Conservation (phyloP, 1,140 invertebrate species). For the Lordiphosa stackelbergi region DNA sequence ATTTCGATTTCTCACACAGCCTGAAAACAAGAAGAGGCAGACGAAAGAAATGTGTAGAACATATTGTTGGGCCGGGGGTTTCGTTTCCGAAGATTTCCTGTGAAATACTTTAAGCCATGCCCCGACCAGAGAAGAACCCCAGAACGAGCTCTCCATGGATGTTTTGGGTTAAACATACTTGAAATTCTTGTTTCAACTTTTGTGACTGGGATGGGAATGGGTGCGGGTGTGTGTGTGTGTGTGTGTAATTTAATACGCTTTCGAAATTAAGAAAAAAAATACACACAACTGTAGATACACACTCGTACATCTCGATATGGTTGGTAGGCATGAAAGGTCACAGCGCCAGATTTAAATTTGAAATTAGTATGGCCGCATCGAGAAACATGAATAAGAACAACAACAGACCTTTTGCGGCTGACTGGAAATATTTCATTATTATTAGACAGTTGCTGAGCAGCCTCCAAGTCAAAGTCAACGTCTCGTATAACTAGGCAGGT, state of each 20-base stretch:
- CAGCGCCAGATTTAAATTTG: constrained; percentile 66
- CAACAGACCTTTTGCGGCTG: constrained; percentile 14
- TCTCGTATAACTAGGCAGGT: constrained; percentile 31
- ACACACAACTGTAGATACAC: constrained; percentile 23
- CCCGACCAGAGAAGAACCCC: constrained; percentile 25
- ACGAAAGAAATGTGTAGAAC: constrained; percentile 70
- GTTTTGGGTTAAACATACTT: constrained; percentile 75
- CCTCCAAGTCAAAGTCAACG: constrained; percentile 18
- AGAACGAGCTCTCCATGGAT: constrained; percentile 23
- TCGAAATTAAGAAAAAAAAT: constrained; percentile 68
- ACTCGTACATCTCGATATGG: constrained; percentile 36
- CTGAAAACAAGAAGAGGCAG: constrained; percentile 12
- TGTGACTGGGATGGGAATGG: constrained; percentile 11
- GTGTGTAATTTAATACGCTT: constrained; percentile 72
- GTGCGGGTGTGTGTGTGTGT: constrained; percentile 18
- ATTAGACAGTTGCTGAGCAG: constrained; percentile 69
- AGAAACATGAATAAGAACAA: constrained; percentile 48
- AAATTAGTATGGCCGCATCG: constrained; percentile 50
- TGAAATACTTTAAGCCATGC: constrained; percentile 72
- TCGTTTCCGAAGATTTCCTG: constrained; percentile 71
- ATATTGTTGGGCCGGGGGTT: constrained; percentile 64
- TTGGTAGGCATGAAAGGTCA: constrained; percentile 65
- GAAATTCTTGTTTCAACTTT: constrained; percentile 74
- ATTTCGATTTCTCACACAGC: constrained; percentile 71
- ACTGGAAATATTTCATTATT: constrained; percentile 72